Conservation (phyloP, 1,140 invertebrate species). For the Pteromalus puparum region DNA sequence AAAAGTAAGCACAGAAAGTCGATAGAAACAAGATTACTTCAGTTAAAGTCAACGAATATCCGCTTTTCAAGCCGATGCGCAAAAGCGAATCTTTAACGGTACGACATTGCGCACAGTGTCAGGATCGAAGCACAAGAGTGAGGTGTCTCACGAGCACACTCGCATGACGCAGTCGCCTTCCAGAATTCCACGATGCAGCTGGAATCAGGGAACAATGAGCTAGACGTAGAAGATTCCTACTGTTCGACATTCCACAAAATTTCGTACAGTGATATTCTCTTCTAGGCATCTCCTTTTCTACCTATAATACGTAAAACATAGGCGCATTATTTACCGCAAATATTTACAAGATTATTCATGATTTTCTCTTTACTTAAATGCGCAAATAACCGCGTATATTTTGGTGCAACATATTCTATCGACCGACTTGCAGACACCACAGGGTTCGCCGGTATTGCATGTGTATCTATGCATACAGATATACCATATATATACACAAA, state of each 20-base stretch:
- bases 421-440: too few relatives aligned
- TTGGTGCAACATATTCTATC: too few relatives aligned
- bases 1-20: too few relatives aligned
- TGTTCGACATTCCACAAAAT: not conserved
- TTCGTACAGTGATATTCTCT: not conserved
- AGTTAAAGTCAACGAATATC: not conserved
- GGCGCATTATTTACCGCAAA: not conserved
- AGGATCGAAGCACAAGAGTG: slow-evolving; percentile 34
- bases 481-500: not conserved
- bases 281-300: too few relatives aligned
- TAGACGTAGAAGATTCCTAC: slow-evolving; percentile 3
- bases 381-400: too few relatives aligned
- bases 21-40: too few relatives aligned
- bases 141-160: slow-evolving; percentile 21
- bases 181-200: slow-evolving; percentile 65
- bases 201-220: slow-evolving; percentile 59
- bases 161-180: slow-evolving; percentile 48
- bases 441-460: too few relatives aligned
- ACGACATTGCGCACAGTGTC: slow-evolving; percentile 36
- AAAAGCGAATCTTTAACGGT: slow-evolving; percentile 31
- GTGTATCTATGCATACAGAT: not conserved
- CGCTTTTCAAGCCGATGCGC: not conserved
- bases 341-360: not conserved
- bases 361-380: not conserved
- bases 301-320: not conserved